Evolutionary conservation across 2,797 vertebrate species (phyloP).

Genomic region (Melanotaenia boesemani): DNA sequence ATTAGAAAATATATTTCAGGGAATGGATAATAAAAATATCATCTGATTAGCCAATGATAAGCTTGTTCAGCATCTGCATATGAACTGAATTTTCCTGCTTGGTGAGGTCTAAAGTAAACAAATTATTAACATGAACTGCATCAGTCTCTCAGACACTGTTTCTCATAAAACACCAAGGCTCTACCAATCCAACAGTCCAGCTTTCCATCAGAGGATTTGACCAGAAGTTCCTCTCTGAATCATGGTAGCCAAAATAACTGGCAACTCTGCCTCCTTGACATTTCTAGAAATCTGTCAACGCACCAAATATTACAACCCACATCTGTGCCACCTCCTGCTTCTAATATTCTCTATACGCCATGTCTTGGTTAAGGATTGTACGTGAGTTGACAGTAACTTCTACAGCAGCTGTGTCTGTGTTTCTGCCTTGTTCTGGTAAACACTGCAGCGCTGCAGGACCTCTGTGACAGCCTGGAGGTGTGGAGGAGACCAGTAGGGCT

Average conservation of each 20-base stretch:
- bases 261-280: slow-evolving; percentile 5
- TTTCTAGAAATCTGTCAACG: slow-evolving; percentile 33
- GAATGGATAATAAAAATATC: slow-evolving; percentile 3
- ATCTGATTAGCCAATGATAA: slow-evolving; percentile 12
- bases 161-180: slow-evolving; percentile 23
- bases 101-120: slow-evolving; percentile 7
- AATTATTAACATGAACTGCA: slow-evolving; percentile 12
- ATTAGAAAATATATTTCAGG: background rate
- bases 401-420: slow-evolving; percentile 20
- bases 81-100: background rate
- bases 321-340: slow-evolving; percentile 19
- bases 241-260: slow-evolving; percentile 23
- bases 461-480: slow-evolving; percentile 56
- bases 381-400: slow-evolving; percentile 1
- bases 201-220: background rate
- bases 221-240: slow-evolving; percentile 19
- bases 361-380: background rate
- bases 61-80: background rate
- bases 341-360: slow-evolving; percentile 10
- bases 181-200: background rate
- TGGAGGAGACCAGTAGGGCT: slow-evolving; percentile 22
- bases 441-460: slow-evolving; percentile 38
- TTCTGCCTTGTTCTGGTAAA: slow-evolving; percentile 7
- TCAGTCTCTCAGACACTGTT: slow-evolving; percentile 29
- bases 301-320: slow-evolving; percentile 25